A percentile compares a stretch with the other conserved stretches of the same genome.
Conservation (phyloP, 2,888 invertebrate genomes). For the Erebia aethiops region DNA sequence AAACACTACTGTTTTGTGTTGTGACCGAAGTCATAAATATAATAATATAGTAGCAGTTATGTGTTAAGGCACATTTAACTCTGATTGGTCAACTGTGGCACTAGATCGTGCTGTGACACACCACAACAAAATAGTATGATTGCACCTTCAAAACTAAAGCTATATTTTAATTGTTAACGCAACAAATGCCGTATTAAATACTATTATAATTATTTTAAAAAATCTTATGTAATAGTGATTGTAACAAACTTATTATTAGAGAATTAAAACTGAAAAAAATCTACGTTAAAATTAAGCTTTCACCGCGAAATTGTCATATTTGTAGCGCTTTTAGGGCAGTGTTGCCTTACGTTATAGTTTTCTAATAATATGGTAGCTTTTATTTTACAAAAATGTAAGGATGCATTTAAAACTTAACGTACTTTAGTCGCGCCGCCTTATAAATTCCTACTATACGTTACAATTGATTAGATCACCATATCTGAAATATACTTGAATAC, state of each 20-base stretch:
- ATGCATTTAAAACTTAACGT: background rate
- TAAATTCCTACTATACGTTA: background rate
- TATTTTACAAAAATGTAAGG: background rate
- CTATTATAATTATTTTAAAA: conserved; percentile 37
- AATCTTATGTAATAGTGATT: conserved; percentile 25
- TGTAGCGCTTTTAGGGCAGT: conserved; percentile 30
- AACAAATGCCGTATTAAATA: conserved; percentile 53
- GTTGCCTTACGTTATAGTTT: conserved; percentile 44
- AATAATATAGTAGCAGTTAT: background rate
- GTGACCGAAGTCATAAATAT: background rate
- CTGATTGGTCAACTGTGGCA: too few species aligned
- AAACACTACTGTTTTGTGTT: background rate
- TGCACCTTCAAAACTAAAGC: conserved; percentile 33
- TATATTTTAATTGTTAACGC: conserved; percentile 36
- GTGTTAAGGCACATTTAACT: too few species aligned
- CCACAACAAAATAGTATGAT: conserved; percentile 37
- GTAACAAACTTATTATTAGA: conserved; percentile 11
- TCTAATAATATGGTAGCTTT: conserved; percentile 44
- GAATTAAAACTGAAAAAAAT: conserved; percentile 25
- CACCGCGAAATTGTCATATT: conserved; percentile 42
- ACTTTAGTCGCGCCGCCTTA: background rate
- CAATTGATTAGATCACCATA: too few species aligned
- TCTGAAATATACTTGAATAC: too few species aligned
- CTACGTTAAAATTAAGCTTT: conserved; percentile 39
- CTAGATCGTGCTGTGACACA: background rate